A percentile compares a stretch with the other conserved stretches of the same genome.
Conservation (phyloP, 2,888 invertebrate species). For the Ormia ochracea region DNA sequence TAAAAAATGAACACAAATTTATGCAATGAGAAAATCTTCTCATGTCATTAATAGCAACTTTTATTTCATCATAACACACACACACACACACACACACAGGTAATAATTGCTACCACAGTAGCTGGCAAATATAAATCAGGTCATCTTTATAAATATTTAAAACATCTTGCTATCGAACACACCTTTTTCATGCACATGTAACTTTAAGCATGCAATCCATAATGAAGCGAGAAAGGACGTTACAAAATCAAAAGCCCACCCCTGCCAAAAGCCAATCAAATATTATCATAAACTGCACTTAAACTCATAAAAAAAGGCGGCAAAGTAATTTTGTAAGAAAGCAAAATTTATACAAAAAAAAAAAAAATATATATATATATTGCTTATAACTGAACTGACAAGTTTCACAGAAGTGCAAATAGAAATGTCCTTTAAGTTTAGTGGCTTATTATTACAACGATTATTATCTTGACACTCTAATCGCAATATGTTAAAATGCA, state of each 20-base stretch:
- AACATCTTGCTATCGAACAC: conserved; percentile 31
- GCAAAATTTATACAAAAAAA: neutral
- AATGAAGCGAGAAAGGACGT: neutral
- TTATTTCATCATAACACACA: neutral
- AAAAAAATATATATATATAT: too few species aligned
- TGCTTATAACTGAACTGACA: too few species aligned
- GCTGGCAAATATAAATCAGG: conserved; percentile 40
- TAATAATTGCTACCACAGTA: neutral
- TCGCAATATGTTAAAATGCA: conserved; percentile 53
- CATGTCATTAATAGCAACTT: neutral
- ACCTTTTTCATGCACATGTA: conserved; percentile 40
- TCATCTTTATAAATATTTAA: conserved; percentile 37
- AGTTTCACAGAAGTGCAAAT: conserved; percentile 15
- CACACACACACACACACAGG: neutral
- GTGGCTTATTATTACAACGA: conserved; percentile 47
- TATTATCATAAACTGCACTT: neutral
- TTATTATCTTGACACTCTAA: conserved; percentile 62
- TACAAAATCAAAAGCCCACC: neutral
- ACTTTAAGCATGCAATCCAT: conserved; percentile 34
- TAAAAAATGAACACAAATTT: neutral
- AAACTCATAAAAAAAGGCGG: neutral
- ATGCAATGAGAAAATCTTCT: neutral
- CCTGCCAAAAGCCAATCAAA: conserved; percentile 24
- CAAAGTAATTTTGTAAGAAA: neutral
- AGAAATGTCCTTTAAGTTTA: conserved; percentile 43